Evolutionary conservation across 2,113 vertebrate species (phyloP), one percentile per base, ranked within the genome.

Genomic region (Nibea albiflora): DNA sequence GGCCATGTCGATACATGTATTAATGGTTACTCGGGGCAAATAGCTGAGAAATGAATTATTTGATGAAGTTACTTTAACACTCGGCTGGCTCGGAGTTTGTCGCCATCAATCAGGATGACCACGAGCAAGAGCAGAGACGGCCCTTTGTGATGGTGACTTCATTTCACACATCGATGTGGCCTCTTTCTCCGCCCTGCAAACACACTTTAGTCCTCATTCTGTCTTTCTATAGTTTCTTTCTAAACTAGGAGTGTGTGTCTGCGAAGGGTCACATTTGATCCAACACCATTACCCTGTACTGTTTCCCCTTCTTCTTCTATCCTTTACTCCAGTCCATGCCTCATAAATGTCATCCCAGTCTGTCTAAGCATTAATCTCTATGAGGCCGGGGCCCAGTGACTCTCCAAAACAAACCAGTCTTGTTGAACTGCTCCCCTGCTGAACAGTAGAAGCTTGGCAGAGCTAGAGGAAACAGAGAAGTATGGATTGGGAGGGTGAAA

Each of bases 261-360:
- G 54, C 70, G 68, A 65, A 72, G 66, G 71, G 49, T 84, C 73
- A 68, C 71, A 74, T 86, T 76, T 79, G 83, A 90, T 88, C 80
- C 86, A 76, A 63, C 81, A 68, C 83, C 62, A 53, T 64, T 57
- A 76, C 67, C 44, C 73, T 14, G 44, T 28, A 53, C 73, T 20
- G 64, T 85, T 90, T 86, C 89, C 81, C 63, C 77, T 75, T 72
- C 68, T 75, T 72, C 68, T 79, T 80, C 81, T 52, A 52, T 75
- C 76, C 79, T 84, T 81, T 44, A 81, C 84, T 83, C 72, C 73
- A 66, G 68, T 52, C 76, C 63, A 47, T 85, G 85, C 84, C 92
- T 93, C 92, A 93, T 93, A 94, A 94, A 94, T 93, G 92, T 93
- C 94, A 93, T 91, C 86, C 81, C 78, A 76, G 83, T 86, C 85